Evolutionary conservation across 2,113 vertebrate species (phyloP).

Genomic region (Ursus arctos): DNA sequence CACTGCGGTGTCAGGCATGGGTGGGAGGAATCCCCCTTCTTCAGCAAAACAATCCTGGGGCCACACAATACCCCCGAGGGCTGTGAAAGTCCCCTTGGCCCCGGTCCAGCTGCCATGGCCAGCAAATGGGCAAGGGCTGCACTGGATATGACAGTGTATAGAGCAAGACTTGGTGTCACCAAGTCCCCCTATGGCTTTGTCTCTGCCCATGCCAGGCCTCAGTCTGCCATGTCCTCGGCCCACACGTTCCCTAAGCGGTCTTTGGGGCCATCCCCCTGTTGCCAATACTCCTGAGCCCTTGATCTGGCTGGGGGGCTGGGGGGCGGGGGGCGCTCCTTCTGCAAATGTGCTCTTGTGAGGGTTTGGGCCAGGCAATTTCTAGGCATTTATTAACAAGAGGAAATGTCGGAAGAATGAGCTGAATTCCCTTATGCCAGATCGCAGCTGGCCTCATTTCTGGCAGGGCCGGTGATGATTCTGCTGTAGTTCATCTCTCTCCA

Average conservation of each 20-base stretch:
- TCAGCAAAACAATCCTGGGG: not conserved
- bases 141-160: not conserved
- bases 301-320: not conserved
- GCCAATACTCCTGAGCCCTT: not conserved
- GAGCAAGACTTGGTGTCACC: not conserved
- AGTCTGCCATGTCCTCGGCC: not conserved
- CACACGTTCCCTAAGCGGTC: fast-evolving
- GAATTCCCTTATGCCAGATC: not conserved
- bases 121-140: not conserved
- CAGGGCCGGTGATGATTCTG: not conserved
- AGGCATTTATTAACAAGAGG: not conserved
- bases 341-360: not conserved
- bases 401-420: not conserved
- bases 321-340: not conserved
- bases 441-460: not conserved
- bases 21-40: not conserved
- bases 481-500: not conserved
- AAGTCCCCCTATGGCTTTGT: not conserved
- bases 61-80: not conserved
- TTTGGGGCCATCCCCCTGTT: too few relatives aligned
- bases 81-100: not conserved
- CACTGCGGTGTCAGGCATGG: not conserved
- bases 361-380: not conserved
- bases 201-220: not conserved
- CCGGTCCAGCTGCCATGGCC: not conserved